These are phyloP conservation scores for Dicrostonyx torquatus DNA, from an alignment of 2,797 vertebrate genomes.

Conservation along the genomic window DNA sequence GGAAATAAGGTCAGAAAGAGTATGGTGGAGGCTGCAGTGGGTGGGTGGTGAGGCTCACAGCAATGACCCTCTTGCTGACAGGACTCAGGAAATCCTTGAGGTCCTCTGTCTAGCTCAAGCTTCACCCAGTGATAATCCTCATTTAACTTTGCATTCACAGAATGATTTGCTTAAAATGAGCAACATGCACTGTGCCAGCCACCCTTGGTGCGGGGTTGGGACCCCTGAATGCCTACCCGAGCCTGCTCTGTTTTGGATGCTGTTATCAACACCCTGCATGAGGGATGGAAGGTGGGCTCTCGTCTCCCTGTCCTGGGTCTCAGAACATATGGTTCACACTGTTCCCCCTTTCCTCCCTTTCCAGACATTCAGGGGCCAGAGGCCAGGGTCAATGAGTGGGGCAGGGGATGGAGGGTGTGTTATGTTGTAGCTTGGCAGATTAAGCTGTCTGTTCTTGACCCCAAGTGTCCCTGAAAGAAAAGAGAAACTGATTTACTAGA, in stretches of 20 bases:
- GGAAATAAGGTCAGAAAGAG: constrained; percentile 73
- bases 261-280: background rate
- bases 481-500: background rate
- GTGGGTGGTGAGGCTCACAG: background rate
- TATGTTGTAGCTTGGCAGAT: background rate
- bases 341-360: background rate
- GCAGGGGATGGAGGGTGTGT: background rate
- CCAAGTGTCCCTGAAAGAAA: background rate
- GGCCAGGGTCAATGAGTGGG: background rate
- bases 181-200: background rate
- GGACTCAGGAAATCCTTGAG: background rate
- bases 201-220: background rate
- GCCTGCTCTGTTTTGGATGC: background rate
- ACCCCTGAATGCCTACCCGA: background rate
- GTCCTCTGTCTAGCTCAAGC: background rate
- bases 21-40: background rate
- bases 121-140: background rate
- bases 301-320: background rate
- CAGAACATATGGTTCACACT: background rate
- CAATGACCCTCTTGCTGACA: background rate
- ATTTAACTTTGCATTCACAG: background rate
- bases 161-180: background rate
- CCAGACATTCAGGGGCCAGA: background rate
- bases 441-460: background rate
- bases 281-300: background rate